Evolutionary conservation across 1,140 invertebrate genomes (phyloP), one percentile per base, ranked within the genome.

Genomic region (Mylabris phalerata): DNA sequence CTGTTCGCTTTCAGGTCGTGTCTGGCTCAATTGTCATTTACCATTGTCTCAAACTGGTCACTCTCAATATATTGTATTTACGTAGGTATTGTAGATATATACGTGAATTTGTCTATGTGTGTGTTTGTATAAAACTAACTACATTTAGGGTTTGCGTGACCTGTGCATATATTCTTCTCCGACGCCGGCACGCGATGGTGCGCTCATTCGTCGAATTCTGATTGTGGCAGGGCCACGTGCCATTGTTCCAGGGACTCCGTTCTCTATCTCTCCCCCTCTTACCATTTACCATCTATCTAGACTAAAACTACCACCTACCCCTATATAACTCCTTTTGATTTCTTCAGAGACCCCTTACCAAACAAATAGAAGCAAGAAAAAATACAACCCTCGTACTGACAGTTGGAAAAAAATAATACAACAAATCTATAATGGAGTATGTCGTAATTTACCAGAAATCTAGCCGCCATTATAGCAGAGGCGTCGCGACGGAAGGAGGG

Each of bases 151-250:
- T 56, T 67, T 50, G 65, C 65, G 65, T 67, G 65, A 67, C 65
- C 60, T 48, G 57, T 49, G 58, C 62, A 59, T 62, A 67, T 67
- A 67, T 67, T 64, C 65, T 48, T 62, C 47, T 50, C 55, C 62
- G 58, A 55, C 45, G 50, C 49, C 48, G 58, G 60, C 60, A 62
- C 62, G 58, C 62, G 58, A 60, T 58, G 55, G 46, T 40, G 48
- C 57, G 62, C 55, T 59, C 60, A 51, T 62, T 62, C 63, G 49
- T 51, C 61, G 62, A 62, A 64, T 64, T 67, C 65, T 62, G 65
- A 67, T 67, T 67, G 62, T 64, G 65, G 64, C 60, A 64, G 60
- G 62, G 62, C 65, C 65, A 67, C 65, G 65, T 67, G 65, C 65
- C 65, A 66, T 66, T 66, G 60, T 66, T 66, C 64, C 59, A 55